Evolutionary conservation across 2,797 vertebrate species (phyloP).

Genomic region (Megaceryle alcyon): DNA sequence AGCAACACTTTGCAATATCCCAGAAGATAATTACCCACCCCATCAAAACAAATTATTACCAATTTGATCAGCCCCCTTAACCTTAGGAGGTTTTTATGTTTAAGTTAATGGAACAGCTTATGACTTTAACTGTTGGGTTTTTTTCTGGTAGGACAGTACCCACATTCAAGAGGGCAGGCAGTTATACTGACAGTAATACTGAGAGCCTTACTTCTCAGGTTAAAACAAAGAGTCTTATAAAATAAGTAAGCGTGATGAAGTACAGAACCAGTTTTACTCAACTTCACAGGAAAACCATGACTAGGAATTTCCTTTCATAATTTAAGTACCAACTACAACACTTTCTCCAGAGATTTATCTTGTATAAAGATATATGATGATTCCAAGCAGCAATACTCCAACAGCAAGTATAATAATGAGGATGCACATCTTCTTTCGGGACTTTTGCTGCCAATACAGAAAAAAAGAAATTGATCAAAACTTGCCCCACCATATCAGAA

Average conservation of each 20-base stretch:
- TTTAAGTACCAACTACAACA: conserved; percentile 7
- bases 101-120: background rate
- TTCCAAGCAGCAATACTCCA: conserved; percentile 75
- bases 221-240: conserved; percentile 46
- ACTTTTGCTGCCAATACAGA: conserved; percentile 81
- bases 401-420: conserved; percentile 82
- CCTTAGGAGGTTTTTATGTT: background rate
- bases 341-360: conserved; percentile 4
- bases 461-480: background rate
- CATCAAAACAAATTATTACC: background rate
- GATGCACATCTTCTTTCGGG: conserved; percentile 94
- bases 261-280: conserved; percentile 54
- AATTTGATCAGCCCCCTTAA: background rate
- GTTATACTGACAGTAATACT: background rate
- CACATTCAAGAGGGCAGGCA: background rate
- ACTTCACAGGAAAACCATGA: conserved; percentile 51
- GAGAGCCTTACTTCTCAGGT: background rate
- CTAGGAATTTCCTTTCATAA: conserved; percentile 25
- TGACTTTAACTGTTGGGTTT: background rate
- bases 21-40: background rate
- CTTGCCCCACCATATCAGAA: background rate
- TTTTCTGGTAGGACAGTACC: background rate
- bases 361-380: conserved; percentile 79
- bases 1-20: conserved; percentile 22
- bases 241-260: conserved; percentile 63